Base-by-base conservation (phyloP, 2,888 invertebrate species). In the Arrhopalites spinosus region DNA sequence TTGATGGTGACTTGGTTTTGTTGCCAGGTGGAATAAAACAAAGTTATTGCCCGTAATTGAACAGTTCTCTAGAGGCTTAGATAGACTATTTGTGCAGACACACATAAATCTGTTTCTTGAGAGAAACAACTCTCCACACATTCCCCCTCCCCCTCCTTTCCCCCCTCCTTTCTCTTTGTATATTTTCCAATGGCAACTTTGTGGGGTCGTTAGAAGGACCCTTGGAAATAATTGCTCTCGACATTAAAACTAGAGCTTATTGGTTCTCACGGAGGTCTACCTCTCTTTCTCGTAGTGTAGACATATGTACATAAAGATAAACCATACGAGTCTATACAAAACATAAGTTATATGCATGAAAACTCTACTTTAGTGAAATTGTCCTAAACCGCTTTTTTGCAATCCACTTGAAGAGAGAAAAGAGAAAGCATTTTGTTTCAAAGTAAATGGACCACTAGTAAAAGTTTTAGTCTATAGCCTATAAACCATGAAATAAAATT, bases 161-260 rank as follows among this genome's bases (percentile, higher is more conserved):
- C n/a, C n/a, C n/a, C 15, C 20, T n/a, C 20, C 1, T 1, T 53
- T 8, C 23, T 8, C 8, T 20, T 8, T 53, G 53, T 11, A 20
- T 15, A n/a, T n/a, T 5, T 11, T 3, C 20, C 15, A 45, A 20
- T 15, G 66, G 66, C 8, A 66, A 66, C 20, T 66, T 66, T 66
- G 66, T 66, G 45, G 66, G 36, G 45, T 66, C 66, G 66, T 66
- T 66, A 66, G 66, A 45, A 66, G 66, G 23, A 25, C 45, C 66
- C 66, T 66, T 66, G 66, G 66, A 43, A 66, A 66, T 66, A 66
- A 66, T 66, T 66, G 66, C 66, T 66, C 66, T 66, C 45, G 45
- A 66, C 66, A 45, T 66, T 66, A 66, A 43, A 43, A 25, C 59
- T 23, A 25, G 13, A 66, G 43, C 45, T 66, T 66, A 66, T 66